Evolutionary conservation across 64 coral and sea anemone genomes (phyloP), one percentile per base, ranked within the genome.

Genomic region (Montipora efflorescens): DNA sequence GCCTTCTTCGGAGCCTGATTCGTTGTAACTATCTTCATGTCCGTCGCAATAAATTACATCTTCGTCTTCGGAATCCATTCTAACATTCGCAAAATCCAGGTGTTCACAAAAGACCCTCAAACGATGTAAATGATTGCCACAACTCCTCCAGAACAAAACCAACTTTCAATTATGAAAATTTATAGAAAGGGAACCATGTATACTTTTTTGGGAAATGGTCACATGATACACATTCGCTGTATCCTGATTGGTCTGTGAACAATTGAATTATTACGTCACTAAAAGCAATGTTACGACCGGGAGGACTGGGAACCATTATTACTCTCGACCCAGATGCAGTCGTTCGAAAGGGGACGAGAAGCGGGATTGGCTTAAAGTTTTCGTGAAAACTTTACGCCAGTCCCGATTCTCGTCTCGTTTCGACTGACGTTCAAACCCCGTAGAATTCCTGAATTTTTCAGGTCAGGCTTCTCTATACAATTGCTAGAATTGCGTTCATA

Each of bases 21-120:
- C 95, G 64, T 93, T 88, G 21, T 21, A 95, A 50, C 98, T 99
- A 57, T 96, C 98, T 62, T 97, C 88, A 58, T 83, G 90, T 57
- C 95, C 96, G 43, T 98, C 94, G 62, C 93, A 92, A 73, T 92
- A 92, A 61, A 96, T 92, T 18, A 92, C 91, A 81, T 99, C 98
- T 2, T 99, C 98, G 61, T 99, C 98, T 68, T 95, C 98, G 28
- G 95, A 96, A 81, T 99, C 98, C 98, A 99, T 99, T 64, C 19
- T 88, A 2, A 47, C 21, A 49, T 50, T 21, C 47, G 71, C 13
- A 86, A 86, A 49, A 72, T 72, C 82, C 46, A 72, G 61, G 43
- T 71, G 66, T 48, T 46, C 9, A 9, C 25, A 11, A 72, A 22
- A n/a, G 0, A 86, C 64, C 16, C 7, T 48, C 5, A 23, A 14